Conservation (phyloP, 1,140 invertebrate genomes). For the Cryptotermes secundus region DNA sequence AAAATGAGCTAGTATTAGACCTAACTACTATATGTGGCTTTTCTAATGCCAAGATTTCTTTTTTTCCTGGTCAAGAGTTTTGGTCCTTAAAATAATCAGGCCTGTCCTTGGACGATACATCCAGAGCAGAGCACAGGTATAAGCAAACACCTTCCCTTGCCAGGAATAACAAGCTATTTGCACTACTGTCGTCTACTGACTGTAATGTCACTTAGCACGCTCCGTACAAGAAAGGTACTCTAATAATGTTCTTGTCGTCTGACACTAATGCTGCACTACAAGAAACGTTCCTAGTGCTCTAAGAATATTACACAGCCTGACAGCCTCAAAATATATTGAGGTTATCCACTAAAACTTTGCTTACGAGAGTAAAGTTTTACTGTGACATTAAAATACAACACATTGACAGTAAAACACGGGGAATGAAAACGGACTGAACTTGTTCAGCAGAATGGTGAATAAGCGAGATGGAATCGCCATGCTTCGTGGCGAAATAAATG, state of each 20-base stretch:
- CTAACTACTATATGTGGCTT: background rate
- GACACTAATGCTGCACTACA: too few species aligned
- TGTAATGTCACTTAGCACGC: constrained; percentile 4
- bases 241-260: background rate
- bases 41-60: constrained; percentile 7
- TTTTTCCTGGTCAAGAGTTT: background rate
- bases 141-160: constrained; percentile 10
- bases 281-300: background rate
- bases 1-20: background rate
- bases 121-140: constrained; percentile 10
- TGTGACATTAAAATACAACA: too few species aligned
- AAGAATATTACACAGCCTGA: background rate
- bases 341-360: too few species aligned
- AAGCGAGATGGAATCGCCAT: too few species aligned
- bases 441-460: too few species aligned
- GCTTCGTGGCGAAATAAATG: too few species aligned
- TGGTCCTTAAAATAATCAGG: constrained; percentile 4
- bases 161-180: constrained; percentile 16
- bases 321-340: background rate
- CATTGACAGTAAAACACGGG: too few species aligned
- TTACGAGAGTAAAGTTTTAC: too few species aligned
- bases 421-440: too few species aligned
- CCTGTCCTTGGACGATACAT: constrained; percentile 6
- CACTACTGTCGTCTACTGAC: background rate
- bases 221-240: background rate